phyloP scores from a whole-genome alignment of 2,113 vertebrate genomes.

The Panthera tigris region DNA sequence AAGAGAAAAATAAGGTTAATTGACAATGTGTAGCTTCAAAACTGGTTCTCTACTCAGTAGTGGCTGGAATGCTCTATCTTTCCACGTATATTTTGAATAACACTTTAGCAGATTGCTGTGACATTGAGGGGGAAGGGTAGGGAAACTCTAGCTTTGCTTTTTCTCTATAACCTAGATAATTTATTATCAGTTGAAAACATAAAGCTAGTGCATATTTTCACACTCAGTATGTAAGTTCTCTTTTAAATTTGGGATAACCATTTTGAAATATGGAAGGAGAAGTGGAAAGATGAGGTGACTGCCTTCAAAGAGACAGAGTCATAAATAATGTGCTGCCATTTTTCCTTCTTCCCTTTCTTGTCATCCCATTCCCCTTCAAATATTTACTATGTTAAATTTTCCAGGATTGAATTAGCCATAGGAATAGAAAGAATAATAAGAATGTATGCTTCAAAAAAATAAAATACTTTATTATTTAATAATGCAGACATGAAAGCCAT shows the following conservation, averaged over 20 bases:
- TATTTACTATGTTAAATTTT: background rate
- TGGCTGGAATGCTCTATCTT: background rate
- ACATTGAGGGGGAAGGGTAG: background rate
- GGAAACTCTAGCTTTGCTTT: background rate
- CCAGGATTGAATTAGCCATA: background rate
- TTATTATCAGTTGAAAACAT: background rate
- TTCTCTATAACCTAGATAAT: background rate
- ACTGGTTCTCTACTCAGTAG: background rate
- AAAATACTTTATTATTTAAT: background rate
- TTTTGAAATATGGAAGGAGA: background rate
- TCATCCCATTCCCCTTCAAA: background rate
- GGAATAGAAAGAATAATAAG: background rate
- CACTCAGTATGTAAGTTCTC: background rate
- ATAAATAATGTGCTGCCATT: background rate
- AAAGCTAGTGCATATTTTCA: background rate
- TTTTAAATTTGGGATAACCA: background rate
- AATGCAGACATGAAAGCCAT: background rate
- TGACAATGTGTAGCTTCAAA: background rate
- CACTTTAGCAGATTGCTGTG: background rate
- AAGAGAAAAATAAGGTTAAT: background rate
- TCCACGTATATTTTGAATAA: background rate
- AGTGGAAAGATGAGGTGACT: too few species aligned
- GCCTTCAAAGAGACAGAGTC: background rate
- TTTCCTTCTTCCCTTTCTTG: background rate
- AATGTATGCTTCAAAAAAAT: background rate